These are phyloP conservation scores for Anhinga rufa DNA, from an alignment of 2,113 vertebrate species.

Conservation along the genomic window DNA sequence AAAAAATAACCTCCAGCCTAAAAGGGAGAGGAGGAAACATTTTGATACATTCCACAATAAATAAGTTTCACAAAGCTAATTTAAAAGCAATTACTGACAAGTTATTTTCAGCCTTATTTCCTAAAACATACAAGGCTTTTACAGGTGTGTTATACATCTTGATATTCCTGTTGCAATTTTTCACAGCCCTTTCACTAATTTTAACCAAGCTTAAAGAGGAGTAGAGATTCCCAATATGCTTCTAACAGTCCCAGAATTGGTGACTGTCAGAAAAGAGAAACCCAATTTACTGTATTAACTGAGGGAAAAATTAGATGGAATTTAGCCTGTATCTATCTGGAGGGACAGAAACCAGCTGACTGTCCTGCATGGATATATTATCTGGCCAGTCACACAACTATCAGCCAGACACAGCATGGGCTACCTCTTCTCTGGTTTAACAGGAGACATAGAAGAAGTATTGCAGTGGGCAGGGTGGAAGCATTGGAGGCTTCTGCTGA, in stretches of 20 bases:
- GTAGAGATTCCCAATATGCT: not conserved
- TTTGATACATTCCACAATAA: slow-evolving; percentile 14
- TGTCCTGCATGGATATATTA: not conserved
- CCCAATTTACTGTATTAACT: not conserved
- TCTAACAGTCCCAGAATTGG: not conserved
- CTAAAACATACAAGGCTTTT: not conserved
- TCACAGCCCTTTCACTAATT: not conserved
- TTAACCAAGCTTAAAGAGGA: not conserved
- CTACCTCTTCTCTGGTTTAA: not conserved
- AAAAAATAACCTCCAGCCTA: not conserved
- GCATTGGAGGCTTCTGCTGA: not conserved
- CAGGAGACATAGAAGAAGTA: not conserved
- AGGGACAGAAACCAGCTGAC: not conserved
- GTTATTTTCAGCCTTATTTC: not conserved
- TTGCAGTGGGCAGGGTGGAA: not conserved
- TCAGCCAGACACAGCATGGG: not conserved
- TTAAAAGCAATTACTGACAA: not conserved
- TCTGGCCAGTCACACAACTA: not conserved
- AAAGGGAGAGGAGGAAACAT: not conserved
- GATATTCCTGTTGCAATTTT: not conserved
- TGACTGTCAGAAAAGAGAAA: not conserved
- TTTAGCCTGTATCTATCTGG: not conserved
- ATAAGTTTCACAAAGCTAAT: not conserved
- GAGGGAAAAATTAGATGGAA: not conserved
- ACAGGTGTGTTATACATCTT: not conserved